phyloP scores from a whole-genome alignment of 2,888 invertebrate genomes.

The Fragum whitleyi region DNA sequence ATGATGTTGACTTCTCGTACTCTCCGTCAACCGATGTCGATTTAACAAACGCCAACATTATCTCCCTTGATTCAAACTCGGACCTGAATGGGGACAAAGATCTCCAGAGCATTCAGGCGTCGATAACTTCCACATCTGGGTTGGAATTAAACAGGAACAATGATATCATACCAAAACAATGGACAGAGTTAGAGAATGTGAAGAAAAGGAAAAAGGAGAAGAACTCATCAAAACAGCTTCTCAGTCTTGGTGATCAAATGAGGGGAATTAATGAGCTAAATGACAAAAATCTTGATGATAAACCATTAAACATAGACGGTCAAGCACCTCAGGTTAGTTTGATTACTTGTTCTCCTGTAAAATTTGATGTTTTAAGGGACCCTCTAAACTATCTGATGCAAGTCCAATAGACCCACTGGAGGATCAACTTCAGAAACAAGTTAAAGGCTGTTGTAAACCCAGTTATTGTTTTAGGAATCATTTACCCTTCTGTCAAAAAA shows the following conservation, averaged over 20 bases:
- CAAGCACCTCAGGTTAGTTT: slow-evolving; percentile 1
- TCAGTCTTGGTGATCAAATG: neutral
- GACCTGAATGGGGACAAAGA: slow-evolving; percentile 26
- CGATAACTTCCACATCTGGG: slow-evolving; percentile 54
- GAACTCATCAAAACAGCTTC: neutral
- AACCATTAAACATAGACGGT: neutral
- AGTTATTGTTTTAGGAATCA: no score
- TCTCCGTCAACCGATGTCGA: slow-evolving; percentile 38
- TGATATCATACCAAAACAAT: slow-evolving; percentile 1
- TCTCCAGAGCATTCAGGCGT: slow-evolving; percentile 13
- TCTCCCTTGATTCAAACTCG: slow-evolving; percentile 30
- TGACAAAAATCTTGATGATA: neutral
- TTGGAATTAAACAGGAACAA: slow-evolving; percentile 1
- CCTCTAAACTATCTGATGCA: no score
- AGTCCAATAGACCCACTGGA: no score
- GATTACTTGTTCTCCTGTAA: no score
- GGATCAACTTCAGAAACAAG: no score
- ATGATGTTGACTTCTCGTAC: slow-evolving; percentile 50
- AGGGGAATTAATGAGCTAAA: neutral
- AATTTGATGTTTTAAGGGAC: no score
- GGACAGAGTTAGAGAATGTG: neutral
- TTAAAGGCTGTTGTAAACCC: no score
- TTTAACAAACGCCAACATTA: slow-evolving; percentile 18
- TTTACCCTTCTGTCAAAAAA: no score
- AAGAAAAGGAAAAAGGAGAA: slow-evolving; percentile 9